Base-by-base conservation (phyloP, 2,797 vertebrate species). In the Peromyscus nudipes region DNA sequence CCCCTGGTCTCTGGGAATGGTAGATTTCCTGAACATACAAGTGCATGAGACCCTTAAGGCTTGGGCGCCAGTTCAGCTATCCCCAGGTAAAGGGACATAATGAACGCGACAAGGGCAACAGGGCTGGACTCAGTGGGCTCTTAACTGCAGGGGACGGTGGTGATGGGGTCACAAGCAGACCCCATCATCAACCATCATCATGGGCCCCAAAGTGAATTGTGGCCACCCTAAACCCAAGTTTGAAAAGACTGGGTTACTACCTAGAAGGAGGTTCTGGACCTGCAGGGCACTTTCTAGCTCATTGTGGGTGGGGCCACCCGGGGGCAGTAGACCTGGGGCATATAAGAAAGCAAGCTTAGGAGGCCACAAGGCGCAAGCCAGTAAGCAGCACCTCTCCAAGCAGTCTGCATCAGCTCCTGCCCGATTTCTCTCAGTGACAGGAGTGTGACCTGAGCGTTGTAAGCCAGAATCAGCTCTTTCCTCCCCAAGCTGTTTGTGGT, bases 221-320 rank as follows among this genome's bases (percentile, higher is more conserved):
- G 73, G 4, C 64, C 21, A 57, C 29, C 6, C 40, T 11, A 17
- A 76, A 84, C 43, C 0, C 31, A 75, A 13, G 62, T 1, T n/a
- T 12, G 16, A 27, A 1, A n/a, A 46, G 55, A 12, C 31, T 2
- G 0, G 4, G 57, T 10, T 9, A 16, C 2, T 13, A 46, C 57
- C 34, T 6, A 1, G n/a, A 84, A 14, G 7, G 57, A 5, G 6
- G 67, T 1, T 57, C 64, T 31, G 60, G 37, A 29, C 21, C 16
- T 14, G 11, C 6, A 23, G 43, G 83, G 62, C 29, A 8, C 1
- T 49, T 49, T 31, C 29, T 49, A 14, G 16, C 27, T 64, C 40
- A 17, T 6, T 65, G 31, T 49, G 29, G 31, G 17, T 14, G 62
- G 40, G 81, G 8, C 12, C 10, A 16, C 23, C 52, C n/a, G 8